Base-by-base conservation (phyloP, 2,888 invertebrate species). In the Hirtodrosophila cameraria region DNA sequence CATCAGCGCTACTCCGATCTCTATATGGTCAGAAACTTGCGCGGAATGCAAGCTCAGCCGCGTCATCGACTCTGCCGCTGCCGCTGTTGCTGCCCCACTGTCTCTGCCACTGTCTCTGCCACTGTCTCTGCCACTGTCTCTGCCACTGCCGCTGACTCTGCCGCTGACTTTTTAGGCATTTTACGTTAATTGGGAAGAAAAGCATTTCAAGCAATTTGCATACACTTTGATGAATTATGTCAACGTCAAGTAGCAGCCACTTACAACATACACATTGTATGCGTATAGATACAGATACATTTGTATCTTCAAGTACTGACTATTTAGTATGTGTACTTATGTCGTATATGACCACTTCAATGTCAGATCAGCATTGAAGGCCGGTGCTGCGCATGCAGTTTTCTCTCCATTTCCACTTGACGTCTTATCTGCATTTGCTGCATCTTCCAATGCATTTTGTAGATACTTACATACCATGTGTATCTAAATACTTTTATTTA, bases 291-390 rank as follows among this genome's bases (percentile, higher is more conserved):
- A 38, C 27, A 46, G 8, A 41, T 49, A 41, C 11, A 28, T 20
- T 35, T 28, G 20, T 33, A 42, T 49, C 16, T 55, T 18, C 13
- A 50, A 50, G 13, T 28, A n/a, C n/a, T n/a, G n/a, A n/a, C n/a
- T n/a, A n/a, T n/a, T n/a, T n/a, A n/a, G 5, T 52, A 31, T 11
- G 15, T 42, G 36, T 46, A 58, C 20, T 38, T 43, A 45, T 49
- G 27, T 49, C 35, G 39, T 53, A 43, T 55, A 53, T 55, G 46
- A 50, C 52, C 54, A 68, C 65, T 82, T 82, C 79, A 79, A 79
- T 79, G 79, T 83, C 79, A 83, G 83, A 72, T 72, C 82, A 59
- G 45, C 69, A 57, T 49, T 78, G 77, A 77, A 77, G 77, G 82
- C 79, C 82, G 65, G 30, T 63, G 54, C 52, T 55, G 70, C 54